Percentiles rank a stretch among this genome's conserved stretches.
These are phyloP conservation scores for Leuciscus waleckii DNA, from an alignment of 2,797 vertebrate species.

Conservation along the genomic window DNA sequence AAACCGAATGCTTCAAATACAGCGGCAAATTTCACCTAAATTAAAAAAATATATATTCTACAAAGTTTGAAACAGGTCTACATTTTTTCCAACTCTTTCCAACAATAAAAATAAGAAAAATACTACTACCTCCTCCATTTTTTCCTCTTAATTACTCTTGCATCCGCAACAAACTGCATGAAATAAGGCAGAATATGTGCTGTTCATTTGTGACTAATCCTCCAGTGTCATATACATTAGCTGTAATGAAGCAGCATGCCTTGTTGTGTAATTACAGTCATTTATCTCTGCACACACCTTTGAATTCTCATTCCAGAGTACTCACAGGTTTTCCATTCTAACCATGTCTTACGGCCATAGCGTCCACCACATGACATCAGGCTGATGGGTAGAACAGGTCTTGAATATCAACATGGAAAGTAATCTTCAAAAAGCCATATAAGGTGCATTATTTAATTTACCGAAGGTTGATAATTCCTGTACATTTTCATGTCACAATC, in stretches of 20 bases:
- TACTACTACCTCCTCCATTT: background rate
- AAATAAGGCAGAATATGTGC: slow-evolving; percentile 69
- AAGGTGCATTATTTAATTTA: background rate
- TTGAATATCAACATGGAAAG: slow-evolving; percentile 4
- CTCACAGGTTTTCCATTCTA: background rate
- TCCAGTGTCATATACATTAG: slow-evolving; percentile 62
- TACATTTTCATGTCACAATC: background rate
- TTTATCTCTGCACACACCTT: slow-evolving; percentile 63
- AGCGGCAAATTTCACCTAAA: background rate
- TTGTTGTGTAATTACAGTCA: slow-evolving; percentile 73
- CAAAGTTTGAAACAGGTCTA: background rate
- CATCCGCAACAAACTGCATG: background rate
- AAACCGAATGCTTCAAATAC: background rate
- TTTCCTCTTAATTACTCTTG: slow-evolving; percentile 33
- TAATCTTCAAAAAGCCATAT: background rate
- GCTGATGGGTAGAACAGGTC: background rate
- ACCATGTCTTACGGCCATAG: background rate
- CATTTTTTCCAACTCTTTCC: background rate
- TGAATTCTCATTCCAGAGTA: background rate
- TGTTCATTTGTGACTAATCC: slow-evolving; percentile 70
- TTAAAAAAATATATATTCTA: background rate
- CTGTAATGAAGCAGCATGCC: slow-evolving; percentile 73
- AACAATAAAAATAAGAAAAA: background rate
- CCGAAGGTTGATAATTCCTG: background rate
- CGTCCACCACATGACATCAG: background rate